Percentiles rank a stretch among this genome's conserved stretches.
Evolutionary conservation across 2,113 vertebrate genomes (phyloP).

Genomic region (Melanocharis versteri): DNA sequence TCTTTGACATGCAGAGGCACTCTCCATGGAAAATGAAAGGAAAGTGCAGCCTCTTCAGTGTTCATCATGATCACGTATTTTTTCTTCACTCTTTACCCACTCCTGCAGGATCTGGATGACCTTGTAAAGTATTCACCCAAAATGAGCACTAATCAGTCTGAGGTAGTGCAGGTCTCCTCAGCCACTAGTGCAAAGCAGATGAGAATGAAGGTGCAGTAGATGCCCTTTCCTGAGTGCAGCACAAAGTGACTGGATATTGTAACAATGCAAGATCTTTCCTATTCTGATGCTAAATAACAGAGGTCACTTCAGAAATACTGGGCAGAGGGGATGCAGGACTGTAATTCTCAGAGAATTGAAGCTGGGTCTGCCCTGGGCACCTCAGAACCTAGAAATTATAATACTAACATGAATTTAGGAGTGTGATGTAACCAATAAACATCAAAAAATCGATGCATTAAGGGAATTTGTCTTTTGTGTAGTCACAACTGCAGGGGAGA

Average conservation of each 20-base stretch:
- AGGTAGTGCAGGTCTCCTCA: neutral
- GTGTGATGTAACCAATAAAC: neutral
- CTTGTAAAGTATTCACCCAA: neutral
- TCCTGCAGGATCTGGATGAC: neutral
- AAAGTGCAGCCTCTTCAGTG: neutral
- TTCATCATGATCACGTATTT: neutral
- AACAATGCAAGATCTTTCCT: neutral
- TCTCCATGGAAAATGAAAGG: neutral
- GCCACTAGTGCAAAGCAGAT: neutral
- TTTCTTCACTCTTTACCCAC: neutral
- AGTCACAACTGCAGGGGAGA: neutral
- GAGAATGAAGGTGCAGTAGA: neutral
- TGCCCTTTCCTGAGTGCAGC: neutral
- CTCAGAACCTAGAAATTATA: neutral
- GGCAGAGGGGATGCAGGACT: neutral
- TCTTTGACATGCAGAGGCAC: neutral
- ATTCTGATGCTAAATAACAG: neutral
- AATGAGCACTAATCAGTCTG: neutral
- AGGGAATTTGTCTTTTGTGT: neutral
- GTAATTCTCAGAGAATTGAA: neutral
- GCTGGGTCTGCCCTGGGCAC: neutral
- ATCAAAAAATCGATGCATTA: neutral
- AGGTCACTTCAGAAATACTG: neutral
- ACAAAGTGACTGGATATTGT: neutral
- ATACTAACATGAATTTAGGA: neutral